Conservation (phyloP, 2,888 invertebrate species). For the Acleris literana region DNA sequence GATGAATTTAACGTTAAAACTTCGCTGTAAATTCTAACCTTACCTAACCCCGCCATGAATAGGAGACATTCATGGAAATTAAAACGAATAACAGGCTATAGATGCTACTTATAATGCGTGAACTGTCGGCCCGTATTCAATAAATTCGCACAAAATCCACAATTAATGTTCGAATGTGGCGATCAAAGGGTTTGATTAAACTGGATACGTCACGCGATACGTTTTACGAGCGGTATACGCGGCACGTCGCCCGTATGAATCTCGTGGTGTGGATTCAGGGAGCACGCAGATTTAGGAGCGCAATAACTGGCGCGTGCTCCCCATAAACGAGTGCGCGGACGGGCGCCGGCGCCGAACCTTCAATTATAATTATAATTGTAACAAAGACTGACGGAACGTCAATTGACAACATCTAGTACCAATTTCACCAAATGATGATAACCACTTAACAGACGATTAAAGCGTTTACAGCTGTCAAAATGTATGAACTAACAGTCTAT, state of each 20-base stretch:
- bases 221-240: slow-evolving; percentile 41
- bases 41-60: too few species aligned
- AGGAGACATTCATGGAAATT: too few species aligned
- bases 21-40: too few species aligned
- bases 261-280: slow-evolving; percentile 33
- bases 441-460: too few species aligned
- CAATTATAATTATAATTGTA: slow-evolving; percentile 21
- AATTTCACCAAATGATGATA: too few species aligned
- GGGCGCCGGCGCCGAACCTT: slow-evolving; percentile 6
- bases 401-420: too few species aligned
- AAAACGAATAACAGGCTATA: too few species aligned
- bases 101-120: not conserved
- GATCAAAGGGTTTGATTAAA: slow-evolving; percentile 32
- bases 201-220: slow-evolving; percentile 31
- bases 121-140: not conserved
- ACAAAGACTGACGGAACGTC: slow-evolving; percentile 5
- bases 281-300: slow-evolving; percentile 46
- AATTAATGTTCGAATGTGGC: slow-evolving; percentile 24
- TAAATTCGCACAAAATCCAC: slow-evolving; percentile 17
- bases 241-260: slow-evolving; percentile 47
- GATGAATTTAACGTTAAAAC: too few species aligned
- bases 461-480: too few species aligned
- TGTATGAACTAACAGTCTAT: too few species aligned
- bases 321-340: slow-evolving; percentile 37
- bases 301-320: slow-evolving; percentile 44